A percentile compares a stretch with the other conserved stretches of the same genome.
Conservation (phyloP, 2,113 vertebrate genomes). For the Elachura formosa region DNA sequence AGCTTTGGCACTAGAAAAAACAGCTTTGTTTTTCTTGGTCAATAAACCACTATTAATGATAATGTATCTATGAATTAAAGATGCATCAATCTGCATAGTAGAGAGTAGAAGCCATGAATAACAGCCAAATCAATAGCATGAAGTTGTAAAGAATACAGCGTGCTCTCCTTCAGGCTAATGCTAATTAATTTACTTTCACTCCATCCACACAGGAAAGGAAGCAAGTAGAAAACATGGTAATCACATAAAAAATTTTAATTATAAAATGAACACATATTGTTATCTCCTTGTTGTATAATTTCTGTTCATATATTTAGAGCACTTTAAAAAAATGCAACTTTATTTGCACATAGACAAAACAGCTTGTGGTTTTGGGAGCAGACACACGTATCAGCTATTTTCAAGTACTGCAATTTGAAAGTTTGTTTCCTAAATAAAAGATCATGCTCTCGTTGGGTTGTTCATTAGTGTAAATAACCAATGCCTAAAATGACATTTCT, state of each 20-base stretch:
- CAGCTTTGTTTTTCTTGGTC: constrained; percentile 22
- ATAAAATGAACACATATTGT: neutral
- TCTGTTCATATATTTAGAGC: neutral
- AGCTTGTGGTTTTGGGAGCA: neutral
- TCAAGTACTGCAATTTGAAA: neutral
- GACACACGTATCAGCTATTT: neutral
- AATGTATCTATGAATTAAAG: constrained; percentile 41
- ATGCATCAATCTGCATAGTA: constrained; percentile 40
- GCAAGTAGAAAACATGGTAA: neutral
- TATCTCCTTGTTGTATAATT: neutral
- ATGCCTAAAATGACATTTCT: neutral
- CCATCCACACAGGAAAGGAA: constrained; percentile 6
- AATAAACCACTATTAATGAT: constrained; percentile 36
- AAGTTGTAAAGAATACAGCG: constrained; percentile 12
- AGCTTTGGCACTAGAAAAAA: neutral
- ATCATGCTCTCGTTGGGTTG: neutral
- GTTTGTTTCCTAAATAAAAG: neutral
- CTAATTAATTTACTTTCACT: constrained; percentile 37
- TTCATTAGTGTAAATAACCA: neutral
- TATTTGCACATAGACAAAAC: neutral
- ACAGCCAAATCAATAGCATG: constrained; percentile 38
- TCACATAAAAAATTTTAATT: neutral
- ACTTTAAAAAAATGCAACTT: neutral
- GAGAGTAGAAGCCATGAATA: constrained; percentile 13
- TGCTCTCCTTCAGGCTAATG: constrained; percentile 3